Conservation (phyloP, 2,888 invertebrate species). For the Leucophora obtusa region DNA sequence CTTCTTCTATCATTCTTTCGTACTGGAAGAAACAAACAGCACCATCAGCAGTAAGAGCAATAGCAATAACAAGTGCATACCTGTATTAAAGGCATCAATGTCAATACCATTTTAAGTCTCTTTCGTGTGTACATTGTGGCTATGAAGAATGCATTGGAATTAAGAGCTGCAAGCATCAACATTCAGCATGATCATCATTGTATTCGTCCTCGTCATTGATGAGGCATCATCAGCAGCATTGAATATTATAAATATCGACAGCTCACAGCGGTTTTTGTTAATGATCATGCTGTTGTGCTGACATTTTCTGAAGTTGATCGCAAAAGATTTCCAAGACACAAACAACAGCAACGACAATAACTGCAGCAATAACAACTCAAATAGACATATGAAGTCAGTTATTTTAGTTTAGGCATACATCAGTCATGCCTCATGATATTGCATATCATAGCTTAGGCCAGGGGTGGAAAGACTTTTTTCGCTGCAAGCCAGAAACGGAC, state of each 20-base stretch:
- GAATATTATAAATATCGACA: slow-evolving; percentile 63
- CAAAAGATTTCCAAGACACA: slow-evolving; percentile 36
- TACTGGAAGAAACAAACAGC: not conserved
- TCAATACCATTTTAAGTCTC: slow-evolving; percentile 52
- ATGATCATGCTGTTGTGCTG: slow-evolving; percentile 51
- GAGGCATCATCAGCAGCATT: slow-evolving; percentile 48
- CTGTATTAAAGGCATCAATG: slow-evolving; percentile 52
- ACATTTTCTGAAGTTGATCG: slow-evolving; percentile 55
- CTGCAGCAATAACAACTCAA: slow-evolving; percentile 26
- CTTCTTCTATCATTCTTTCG: not conserved
- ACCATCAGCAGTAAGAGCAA: no score
- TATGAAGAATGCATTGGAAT: slow-evolving; percentile 24
- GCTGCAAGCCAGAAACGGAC: no score
- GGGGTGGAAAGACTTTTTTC: no score
- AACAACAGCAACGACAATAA: slow-evolving; percentile 5
- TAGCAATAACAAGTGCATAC: slow-evolving; percentile 43
- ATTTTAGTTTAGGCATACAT: slow-evolving; percentile 51
- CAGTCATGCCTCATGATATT: slow-evolving; percentile 52
- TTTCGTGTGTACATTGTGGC: not conserved
- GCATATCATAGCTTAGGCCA: slow-evolving; percentile 27
- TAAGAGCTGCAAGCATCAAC: slow-evolving; percentile 18
- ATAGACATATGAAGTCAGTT: slow-evolving; percentile 58
- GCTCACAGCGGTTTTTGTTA: slow-evolving; percentile 50
- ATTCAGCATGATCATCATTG: not conserved
- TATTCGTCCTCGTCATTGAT: slow-evolving; percentile 27